Conservation (phyloP, 2,888 invertebrate genomes). For the Oscheius sp. region DNA sequence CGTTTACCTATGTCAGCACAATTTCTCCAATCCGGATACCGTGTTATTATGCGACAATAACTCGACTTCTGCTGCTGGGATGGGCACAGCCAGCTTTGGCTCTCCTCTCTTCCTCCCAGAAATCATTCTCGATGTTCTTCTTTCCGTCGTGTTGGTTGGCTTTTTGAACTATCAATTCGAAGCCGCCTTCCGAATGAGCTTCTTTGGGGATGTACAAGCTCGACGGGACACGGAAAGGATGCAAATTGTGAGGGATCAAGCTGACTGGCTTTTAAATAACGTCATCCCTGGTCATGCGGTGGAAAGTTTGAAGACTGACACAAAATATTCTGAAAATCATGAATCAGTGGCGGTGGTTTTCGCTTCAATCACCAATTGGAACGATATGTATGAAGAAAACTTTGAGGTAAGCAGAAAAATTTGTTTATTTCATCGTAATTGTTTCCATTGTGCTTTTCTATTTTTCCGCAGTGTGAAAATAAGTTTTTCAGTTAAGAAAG, state of each 20-base stretch:
- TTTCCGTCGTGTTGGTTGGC: constrained; percentile 88
- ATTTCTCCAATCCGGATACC: constrained; percentile 22
- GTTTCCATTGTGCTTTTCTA: too few relatives aligned
- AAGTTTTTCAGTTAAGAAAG: too few relatives aligned
- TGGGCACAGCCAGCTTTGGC: constrained; percentile 33
- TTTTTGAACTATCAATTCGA: constrained; percentile 91
- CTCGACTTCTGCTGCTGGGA: constrained; percentile 2
- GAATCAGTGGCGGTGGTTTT: constrained; percentile 80
- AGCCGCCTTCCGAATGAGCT: constrained; percentile 89
- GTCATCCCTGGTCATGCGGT: constrained; percentile 95
- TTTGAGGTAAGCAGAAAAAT: too few relatives aligned
- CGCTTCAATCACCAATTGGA: constrained; percentile 94
- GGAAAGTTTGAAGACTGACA: constrained; percentile 88
- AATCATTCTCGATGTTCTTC: constrained; percentile 82
- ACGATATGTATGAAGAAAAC: constrained; percentile 96
- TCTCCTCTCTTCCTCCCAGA: constrained; percentile 75
- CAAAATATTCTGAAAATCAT: constrained; percentile 72
- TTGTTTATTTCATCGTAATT: too few relatives aligned
- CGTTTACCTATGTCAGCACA: constrained; percentile 49
- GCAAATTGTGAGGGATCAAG: constrained; percentile 87
- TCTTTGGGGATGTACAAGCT: constrained; percentile 90
- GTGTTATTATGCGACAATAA: background rate
- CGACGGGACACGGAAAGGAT: constrained; percentile 87
- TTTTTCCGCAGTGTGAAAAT: too few relatives aligned
- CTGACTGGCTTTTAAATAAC: constrained; percentile 93